Conservation (phyloP, 2,888 invertebrate genomes). For the Apamea anceps region DNA sequence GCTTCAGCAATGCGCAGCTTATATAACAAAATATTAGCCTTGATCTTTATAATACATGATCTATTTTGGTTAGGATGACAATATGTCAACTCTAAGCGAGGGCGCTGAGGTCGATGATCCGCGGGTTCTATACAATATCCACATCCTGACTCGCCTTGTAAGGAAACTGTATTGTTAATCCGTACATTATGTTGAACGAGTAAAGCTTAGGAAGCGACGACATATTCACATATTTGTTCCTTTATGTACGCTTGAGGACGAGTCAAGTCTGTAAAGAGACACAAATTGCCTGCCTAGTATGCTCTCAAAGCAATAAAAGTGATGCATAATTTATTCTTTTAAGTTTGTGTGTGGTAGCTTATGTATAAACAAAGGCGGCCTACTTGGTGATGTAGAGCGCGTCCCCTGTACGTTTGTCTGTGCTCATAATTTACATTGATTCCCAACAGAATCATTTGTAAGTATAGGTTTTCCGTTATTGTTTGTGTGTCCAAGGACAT, state of each 20-base stretch:
- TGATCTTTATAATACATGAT: conserved; percentile 78
- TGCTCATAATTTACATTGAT: conserved; percentile 86
- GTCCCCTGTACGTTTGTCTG: conserved; percentile 81
- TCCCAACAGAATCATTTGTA: conserved; percentile 81
- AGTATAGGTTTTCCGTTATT: conserved; percentile 84
- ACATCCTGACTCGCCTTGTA: conserved; percentile 75
- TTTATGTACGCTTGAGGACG: conserved; percentile 28
- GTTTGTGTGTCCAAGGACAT: conserved; percentile 85
- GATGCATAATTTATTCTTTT: conserved; percentile 65
- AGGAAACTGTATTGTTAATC: conserved; percentile 61
- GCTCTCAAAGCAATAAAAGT: conserved; percentile 70
- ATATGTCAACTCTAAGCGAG: conserved; percentile 67
- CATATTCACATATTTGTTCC: conserved; percentile 13
- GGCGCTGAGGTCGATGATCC: conserved; percentile 76
- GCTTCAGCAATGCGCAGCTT: conserved; percentile 69
- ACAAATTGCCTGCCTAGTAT: conserved; percentile 24
- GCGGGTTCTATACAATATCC: conserved; percentile 64
- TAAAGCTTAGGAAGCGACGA: conserved; percentile 33
- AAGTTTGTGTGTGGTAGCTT: conserved; percentile 72
- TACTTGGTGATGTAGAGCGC: conserved; percentile 85
- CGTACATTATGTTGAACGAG: conserved; percentile 25
- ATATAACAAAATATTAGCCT: conserved; percentile 80
- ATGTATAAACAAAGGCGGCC: conserved; percentile 83
- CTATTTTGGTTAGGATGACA: conserved; percentile 74
- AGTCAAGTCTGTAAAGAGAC: conserved; percentile 23